A percentile compares a stretch with the other conserved stretches of the same genome.
phyloP scores from a whole-genome alignment of 2,113 vertebrate genomes.

The Anarrhichthys ocellatus region DNA sequence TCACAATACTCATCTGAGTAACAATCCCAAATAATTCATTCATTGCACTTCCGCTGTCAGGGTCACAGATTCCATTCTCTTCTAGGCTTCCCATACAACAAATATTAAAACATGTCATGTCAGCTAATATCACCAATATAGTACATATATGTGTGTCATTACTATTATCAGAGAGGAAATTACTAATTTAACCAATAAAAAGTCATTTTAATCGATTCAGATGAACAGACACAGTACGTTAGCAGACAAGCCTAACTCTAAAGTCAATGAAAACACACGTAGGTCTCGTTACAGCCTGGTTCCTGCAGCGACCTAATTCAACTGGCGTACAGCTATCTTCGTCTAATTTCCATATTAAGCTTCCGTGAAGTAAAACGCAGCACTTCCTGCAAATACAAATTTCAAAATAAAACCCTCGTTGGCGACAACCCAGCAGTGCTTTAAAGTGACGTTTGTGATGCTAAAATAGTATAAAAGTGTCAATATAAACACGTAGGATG shows the following conservation, averaged over 20 bases:
- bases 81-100: neutral
- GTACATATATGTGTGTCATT: neutral
- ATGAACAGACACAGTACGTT: neutral
- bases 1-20: neutral
- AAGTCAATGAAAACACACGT: neutral
- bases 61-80: neutral
- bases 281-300: accelerated
- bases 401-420: slow-evolving; percentile 20
- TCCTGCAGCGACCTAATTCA: neutral
- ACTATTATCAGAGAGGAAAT: neutral
- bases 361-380: neutral
- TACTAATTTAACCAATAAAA: neutral
- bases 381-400: slow-evolving; percentile 17
- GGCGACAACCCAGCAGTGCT: neutral
- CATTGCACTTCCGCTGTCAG: no score
- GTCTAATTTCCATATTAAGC: neutral
- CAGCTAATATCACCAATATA: neutral
- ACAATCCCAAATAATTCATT: neutral
- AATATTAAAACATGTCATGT: neutral
- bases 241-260: neutral
- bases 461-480: neutral
- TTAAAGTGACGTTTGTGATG: neutral
- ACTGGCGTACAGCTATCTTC: no score
- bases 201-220: neutral
- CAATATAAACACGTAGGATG: neutral